These are phyloP conservation scores for Volucella zonaria DNA, from an alignment of 2,888 invertebrate species.

Conservation along the genomic window DNA sequence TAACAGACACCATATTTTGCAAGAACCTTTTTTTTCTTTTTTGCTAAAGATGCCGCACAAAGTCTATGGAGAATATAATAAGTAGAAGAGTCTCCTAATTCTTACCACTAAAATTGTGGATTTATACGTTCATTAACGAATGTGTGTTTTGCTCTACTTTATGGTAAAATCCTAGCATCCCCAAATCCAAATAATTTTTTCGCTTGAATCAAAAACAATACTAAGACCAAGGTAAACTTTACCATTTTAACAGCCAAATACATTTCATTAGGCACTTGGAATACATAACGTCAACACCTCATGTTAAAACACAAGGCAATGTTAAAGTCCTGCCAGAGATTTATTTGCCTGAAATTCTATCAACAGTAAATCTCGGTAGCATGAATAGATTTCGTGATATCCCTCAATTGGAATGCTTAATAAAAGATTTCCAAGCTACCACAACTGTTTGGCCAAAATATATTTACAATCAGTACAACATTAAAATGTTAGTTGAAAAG, in stretches of 20 bases:
- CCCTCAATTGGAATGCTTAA: constrained; percentile 78
- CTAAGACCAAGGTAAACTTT: neutral
- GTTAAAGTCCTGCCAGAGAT: constrained; percentile 89
- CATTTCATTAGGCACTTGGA: constrained; percentile 77
- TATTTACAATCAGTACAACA: constrained; percentile 87
- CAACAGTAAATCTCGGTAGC: constrained; percentile 82
- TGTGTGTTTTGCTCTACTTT: too few relatives aligned
- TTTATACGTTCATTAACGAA: too few relatives aligned
- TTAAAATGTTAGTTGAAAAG: constrained; percentile 82
- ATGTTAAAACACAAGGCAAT: constrained; percentile 84
- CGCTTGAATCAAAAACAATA: neutral
- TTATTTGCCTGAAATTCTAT: constrained; percentile 84
- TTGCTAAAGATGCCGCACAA: too few relatives aligned
- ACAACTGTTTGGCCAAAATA: constrained; percentile 87
- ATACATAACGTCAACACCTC: constrained; percentile 79
- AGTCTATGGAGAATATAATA: too few relatives aligned
- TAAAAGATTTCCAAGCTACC: constrained; percentile 82
- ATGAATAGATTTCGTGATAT: constrained; percentile 82
- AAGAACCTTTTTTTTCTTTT: too few relatives aligned
- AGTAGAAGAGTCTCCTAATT: too few relatives aligned
- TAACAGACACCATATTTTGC: too few relatives aligned
- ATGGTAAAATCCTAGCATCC: too few relatives aligned
- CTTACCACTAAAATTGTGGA: too few relatives aligned
- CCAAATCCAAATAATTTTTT: too few relatives aligned
- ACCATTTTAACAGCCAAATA: neutral